Conservation (phyloP, 2,888 invertebrate genomes). For the Lasius fuliginosus region DNA sequence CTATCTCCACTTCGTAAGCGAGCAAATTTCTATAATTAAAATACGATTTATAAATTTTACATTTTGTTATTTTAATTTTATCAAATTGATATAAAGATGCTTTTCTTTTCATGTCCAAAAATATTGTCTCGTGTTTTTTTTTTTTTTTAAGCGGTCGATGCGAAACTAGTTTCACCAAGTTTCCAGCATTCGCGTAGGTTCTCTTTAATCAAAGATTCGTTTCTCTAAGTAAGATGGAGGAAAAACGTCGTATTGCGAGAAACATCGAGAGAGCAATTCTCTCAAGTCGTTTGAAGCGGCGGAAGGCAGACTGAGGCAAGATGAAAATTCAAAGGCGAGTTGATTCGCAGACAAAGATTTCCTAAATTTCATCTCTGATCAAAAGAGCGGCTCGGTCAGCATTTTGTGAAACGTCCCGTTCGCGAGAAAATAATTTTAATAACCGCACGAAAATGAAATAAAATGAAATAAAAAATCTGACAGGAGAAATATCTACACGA, state of each 20-base stretch:
- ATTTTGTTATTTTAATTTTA: background rate
- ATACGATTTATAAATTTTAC: background rate
- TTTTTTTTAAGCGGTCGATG: background rate
- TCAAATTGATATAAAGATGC: background rate
- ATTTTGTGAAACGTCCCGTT: conserved; percentile 31
- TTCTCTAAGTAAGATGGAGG: conserved; percentile 26
- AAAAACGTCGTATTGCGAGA: conserved; percentile 20
- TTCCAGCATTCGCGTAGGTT: background rate
- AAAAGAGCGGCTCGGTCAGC: conserved; percentile 45
- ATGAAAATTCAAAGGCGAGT: conserved; percentile 44
- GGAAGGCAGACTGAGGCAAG: background rate
- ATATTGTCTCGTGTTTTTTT: background rate
- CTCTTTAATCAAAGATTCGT: conserved; percentile 47
- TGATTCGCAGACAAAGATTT: conserved; percentile 41
- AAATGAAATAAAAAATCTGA: conserved; percentile 51
- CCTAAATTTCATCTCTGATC: conserved; percentile 51
- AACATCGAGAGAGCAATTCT: conserved; percentile 32
- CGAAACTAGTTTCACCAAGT: background rate
- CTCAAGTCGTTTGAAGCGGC: conserved; percentile 37
- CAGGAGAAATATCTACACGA: background rate
- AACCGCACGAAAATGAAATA: conserved; percentile 41
- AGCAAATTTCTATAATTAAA: background rate
- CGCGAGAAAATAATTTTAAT: conserved; percentile 58
- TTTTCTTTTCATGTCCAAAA: background rate
- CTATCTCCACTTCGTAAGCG: too few relatives aligned